Conservation (phyloP, 2,797 vertebrate species). For the Sebastiscus albofasciatus region DNA sequence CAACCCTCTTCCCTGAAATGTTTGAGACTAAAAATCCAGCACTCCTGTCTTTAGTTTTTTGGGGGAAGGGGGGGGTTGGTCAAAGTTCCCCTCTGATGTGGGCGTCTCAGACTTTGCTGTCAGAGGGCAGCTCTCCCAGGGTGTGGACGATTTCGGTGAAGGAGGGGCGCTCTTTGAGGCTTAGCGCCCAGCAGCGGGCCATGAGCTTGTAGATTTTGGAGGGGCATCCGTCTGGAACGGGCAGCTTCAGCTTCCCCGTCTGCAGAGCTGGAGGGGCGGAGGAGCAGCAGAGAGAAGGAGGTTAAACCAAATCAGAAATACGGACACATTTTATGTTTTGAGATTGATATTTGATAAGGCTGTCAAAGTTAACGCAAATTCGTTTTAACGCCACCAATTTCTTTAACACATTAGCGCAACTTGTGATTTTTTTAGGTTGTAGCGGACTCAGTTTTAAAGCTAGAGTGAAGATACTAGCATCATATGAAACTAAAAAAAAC, state of each 20-base stretch:
- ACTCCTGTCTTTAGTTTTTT: constrained; percentile 68
- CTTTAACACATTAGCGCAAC: too few species aligned
- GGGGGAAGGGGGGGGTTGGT: constrained; percentile 20
- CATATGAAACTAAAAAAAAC: too few species aligned
- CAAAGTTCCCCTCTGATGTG: constrained; percentile 25
- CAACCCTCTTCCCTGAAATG: constrained; percentile 80
- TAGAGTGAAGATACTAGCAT: too few species aligned
- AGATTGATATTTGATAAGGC: too few species aligned
- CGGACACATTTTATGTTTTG: neutral
- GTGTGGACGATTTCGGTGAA: constrained; percentile 90
- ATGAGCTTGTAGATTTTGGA: constrained; percentile 93
- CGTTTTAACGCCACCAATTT: too few species aligned
- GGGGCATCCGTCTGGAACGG: constrained; percentile 89
- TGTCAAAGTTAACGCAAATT: too few species aligned
- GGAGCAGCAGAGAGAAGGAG: neutral
- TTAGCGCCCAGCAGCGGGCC: constrained; percentile 92
- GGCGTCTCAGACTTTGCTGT: constrained; percentile 91
- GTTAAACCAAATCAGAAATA: neutral
- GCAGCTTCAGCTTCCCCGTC: constrained; percentile 87
- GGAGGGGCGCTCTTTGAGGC: constrained; percentile 95
- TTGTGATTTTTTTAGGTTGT: too few species aligned
- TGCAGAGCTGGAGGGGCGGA: constrained; percentile 86
- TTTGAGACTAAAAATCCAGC: constrained; percentile 76
- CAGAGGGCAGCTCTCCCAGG: constrained; percentile 88
- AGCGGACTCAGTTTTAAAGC: too few species aligned